Base-by-base conservation (phyloP, 1,140 invertebrate genomes). In the Brachionus plicatilis region DNA sequence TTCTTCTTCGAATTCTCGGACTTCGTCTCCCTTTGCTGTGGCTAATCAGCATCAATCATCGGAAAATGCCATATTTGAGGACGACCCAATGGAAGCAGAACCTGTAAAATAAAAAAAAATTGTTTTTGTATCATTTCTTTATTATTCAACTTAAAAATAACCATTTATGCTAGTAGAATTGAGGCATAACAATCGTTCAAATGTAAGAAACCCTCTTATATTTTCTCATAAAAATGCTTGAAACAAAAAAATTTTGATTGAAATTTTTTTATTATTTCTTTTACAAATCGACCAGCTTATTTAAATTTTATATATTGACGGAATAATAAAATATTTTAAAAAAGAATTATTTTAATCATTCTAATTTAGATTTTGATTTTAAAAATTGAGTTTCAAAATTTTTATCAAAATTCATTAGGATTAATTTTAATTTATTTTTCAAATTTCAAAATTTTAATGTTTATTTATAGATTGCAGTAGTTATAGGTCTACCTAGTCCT, bases 41-140 rank as follows among this genome's bases (percentile, higher is more conserved):
- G 6, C 72, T 27, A 76, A 50, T 76, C 72, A 76, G 27, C 72
- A 20, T 12, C 72, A 76, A 29, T 27, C 47, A n/a, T 3, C 27
- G 11, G 72, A 76, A 50, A 76, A 76, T 29, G 72, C 72, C 33
- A 76, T 76, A 24, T 76, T 76, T 14, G 72, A 76, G 14, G 72
- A 76, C 72, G 72, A 76, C 33, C 45, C 45, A 76, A 76, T 76
- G 72, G 72, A 76, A 29, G 43, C 72, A 11, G 72, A 76, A 47
- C 43, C 72, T 50, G 72, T 76, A 76, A 76, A 76, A 76, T 76
- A 76, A 76, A 68, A 41, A 24, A 37, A 33, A 33, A 24, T 68
- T 68, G 33, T 33, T 68, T 37, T 68, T 68, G 27, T 68, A 68
- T 68, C 24, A 12, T 68, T 68, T 68, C 27, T 20, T 60, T 60